These are phyloP conservation scores for Psittacula cyanocephala DNA, from an alignment of 2,113 vertebrate genomes.

Conservation along the genomic window DNA sequence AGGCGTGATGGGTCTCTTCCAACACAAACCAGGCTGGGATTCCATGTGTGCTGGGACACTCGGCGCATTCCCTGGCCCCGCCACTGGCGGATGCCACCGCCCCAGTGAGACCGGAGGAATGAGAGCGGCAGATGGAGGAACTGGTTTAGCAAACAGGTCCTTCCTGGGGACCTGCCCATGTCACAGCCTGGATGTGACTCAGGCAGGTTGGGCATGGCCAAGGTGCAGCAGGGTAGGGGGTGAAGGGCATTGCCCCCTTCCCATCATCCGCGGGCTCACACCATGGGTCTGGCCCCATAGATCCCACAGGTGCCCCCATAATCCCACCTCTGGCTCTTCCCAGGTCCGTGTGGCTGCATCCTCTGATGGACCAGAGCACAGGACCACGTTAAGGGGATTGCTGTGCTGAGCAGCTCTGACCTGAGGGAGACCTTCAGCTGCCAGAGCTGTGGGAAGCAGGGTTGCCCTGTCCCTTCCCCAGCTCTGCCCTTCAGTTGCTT, in stretches of 20 bases:
- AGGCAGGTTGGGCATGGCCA: not conserved
- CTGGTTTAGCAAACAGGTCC: not conserved
- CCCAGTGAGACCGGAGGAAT: not conserved
- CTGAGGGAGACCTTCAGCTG: not conserved
- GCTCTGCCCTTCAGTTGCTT: not conserved
- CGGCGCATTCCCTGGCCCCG: not conserved
- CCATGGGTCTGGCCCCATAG: accelerated
- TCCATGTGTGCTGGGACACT: not conserved
- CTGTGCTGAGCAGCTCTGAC: accelerated
- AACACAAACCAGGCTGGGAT: not conserved
- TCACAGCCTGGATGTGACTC: not conserved
- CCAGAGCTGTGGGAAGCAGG: not conserved
- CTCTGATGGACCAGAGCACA: not conserved
- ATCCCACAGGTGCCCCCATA: accelerated
- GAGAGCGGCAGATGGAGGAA: not conserved
- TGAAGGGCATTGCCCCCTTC: not conserved
- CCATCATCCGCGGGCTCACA: accelerated
- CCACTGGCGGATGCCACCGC: accelerated
- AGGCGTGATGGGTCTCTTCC: not conserved
- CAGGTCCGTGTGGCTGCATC: not conserved
- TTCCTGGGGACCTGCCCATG: not conserved
- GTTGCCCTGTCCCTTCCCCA: not conserved
- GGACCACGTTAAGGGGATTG: accelerated
- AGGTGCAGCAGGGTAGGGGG: not conserved
- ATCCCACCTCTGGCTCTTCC: not conserved